Percentiles rank a stretch among this genome's conserved stretches.
Evolutionary conservation across 2,888 invertebrate genomes (phyloP).

Genomic region (Hecatera dysodea): DNA sequence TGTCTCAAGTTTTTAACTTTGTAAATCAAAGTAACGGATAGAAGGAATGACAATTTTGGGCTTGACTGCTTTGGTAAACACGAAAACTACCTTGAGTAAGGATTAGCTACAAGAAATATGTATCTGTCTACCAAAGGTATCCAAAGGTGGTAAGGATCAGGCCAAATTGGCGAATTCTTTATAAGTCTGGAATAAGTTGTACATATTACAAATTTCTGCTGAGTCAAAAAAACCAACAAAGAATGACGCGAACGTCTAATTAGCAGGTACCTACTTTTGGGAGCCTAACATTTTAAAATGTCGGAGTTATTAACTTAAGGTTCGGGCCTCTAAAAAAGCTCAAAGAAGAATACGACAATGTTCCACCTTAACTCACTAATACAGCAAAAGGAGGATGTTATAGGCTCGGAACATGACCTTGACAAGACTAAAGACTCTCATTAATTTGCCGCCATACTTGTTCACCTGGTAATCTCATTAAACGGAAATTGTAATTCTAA

Average conservation of each 20-base stretch:
- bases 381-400: not conserved
- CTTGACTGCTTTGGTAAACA: constrained; percentile 13
- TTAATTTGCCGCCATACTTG: constrained; percentile 30
- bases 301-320: constrained; percentile 32
- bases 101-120: constrained; percentile 1
- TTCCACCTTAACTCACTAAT: constrained; percentile 13
- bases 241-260: constrained; percentile 30
- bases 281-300: constrained; percentile 50
- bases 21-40: constrained; percentile 15
- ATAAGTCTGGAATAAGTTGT: not conserved
- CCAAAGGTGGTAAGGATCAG: constrained; percentile 12
- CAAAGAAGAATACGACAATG: not conserved
- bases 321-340: constrained; percentile 6
- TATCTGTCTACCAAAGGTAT: not conserved
- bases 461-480: constrained; percentile 18
- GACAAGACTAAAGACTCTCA: not conserved
- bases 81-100: constrained; percentile 8
- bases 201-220: constrained; percentile 7
- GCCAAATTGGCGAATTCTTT: constrained; percentile 8
- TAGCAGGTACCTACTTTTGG: constrained; percentile 2
- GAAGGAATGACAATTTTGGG: not conserved
- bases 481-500: constrained; percentile 22
- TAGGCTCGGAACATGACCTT: constrained; percentile 16
- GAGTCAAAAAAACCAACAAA: constrained; percentile 27
- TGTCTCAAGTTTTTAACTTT: constrained; percentile 7